phyloP scores from a whole-genome alignment of 2,113 vertebrate species.

The Arenaria interpres region DNA sequence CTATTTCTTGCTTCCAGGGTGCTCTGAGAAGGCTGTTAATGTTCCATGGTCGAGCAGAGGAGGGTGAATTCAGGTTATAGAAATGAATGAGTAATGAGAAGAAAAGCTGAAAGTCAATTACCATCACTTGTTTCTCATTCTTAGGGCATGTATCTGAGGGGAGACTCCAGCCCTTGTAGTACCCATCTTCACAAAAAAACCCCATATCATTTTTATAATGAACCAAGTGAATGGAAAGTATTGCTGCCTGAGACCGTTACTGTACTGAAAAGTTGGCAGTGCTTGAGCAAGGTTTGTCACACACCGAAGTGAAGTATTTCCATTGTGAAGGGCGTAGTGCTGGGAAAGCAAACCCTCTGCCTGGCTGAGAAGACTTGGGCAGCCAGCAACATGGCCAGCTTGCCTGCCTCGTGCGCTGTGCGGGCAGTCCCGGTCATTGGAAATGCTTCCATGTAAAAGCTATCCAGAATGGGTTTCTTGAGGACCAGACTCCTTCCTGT shows the following conservation, averaged over 20 bases:
- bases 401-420: fast-evolving
- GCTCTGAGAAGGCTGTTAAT: not conserved
- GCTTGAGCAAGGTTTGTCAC: not conserved
- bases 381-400: fast-evolving
- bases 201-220: not conserved
- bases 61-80: not conserved
- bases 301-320: not conserved
- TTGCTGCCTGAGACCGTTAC: not conserved
- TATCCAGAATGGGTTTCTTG: not conserved
- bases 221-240: not conserved
- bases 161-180: not conserved
- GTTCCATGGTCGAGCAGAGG: not conserved
- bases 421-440: too few relatives aligned
- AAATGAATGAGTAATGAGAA: not conserved
- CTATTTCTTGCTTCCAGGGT: not conserved
- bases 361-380: not conserved
- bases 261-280: not conserved
- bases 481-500: not conserved
- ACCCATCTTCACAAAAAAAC: not conserved
- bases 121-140: not conserved
- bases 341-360: not conserved
- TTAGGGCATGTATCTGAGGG: not conserved
- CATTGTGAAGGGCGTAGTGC: not conserved
- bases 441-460: not conserved
- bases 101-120: not conserved